Conservation (phyloP, 2,113 vertebrate genomes). For the Promerops cafer region DNA sequence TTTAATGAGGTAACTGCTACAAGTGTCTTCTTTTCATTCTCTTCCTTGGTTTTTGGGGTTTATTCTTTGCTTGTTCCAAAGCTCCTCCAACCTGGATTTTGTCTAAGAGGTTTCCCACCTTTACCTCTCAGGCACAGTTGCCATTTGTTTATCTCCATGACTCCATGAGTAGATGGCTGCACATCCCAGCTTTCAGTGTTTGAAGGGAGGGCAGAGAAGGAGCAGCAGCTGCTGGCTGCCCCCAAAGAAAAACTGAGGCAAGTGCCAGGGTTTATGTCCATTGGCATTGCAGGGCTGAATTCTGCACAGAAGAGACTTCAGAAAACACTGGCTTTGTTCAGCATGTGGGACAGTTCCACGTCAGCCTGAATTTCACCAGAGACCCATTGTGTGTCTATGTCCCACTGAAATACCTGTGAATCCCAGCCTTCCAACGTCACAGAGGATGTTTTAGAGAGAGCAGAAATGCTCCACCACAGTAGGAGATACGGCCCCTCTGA, state of each 20-base stretch:
- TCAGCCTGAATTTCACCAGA: neutral
- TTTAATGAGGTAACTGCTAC: neutral
- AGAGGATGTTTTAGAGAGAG: neutral
- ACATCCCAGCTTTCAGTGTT: neutral
- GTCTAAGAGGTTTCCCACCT: neutral
- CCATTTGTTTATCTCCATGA: neutral
- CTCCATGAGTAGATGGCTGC: neutral
- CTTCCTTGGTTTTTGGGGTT: rapidly evolving
- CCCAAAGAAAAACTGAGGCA: neutral
- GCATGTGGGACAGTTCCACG: neutral
- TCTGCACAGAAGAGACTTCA: neutral
- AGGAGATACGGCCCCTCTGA: rapidly evolving
- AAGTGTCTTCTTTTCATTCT: neutral
- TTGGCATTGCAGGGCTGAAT: neutral
- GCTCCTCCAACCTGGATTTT: neutral
- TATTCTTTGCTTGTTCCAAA: neutral
- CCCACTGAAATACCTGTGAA: neutral
- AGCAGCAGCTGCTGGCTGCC: neutral
- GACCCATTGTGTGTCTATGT: rapidly evolving
- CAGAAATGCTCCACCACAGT: neutral
- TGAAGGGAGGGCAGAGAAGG: neutral
- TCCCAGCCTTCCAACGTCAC: neutral
- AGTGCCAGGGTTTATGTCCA: neutral
- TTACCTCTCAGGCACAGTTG: neutral
- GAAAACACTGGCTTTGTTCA: neutral